Conservation (phyloP, 1,140 invertebrate species). For the Helicorthomorpha holstii region DNA sequence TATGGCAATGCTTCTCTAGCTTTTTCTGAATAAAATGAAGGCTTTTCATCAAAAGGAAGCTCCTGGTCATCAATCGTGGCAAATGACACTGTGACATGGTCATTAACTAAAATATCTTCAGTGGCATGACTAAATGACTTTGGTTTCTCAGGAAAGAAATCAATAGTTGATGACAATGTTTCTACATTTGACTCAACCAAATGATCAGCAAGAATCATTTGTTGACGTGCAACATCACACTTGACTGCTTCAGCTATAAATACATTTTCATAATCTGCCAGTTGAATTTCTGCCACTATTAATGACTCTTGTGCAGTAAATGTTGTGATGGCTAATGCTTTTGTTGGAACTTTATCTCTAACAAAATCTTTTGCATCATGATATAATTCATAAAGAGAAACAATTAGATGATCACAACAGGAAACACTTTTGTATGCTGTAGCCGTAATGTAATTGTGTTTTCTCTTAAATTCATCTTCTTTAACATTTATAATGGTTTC, state of each 20-base stretch:
- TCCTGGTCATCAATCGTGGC: too few species aligned
- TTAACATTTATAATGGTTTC: neutral
- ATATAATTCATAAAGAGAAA: neutral
- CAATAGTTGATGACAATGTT: neutral
- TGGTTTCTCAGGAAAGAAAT: too few species aligned
- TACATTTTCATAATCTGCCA: neutral
- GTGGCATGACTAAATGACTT: too few species aligned
- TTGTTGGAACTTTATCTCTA: neutral
- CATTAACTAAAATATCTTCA: too few species aligned
- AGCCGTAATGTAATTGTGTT: neutral
- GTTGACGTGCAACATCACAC: neutral
- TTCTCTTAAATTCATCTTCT: neutral
- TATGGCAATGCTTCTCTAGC: too few species aligned
- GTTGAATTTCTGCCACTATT: constrained; percentile 1
- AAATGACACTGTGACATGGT: too few species aligned
- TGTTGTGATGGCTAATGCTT: neutral
- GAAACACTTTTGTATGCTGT: neutral
- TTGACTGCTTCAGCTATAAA: too few species aligned
- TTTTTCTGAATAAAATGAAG: too few species aligned
- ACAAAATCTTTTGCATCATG: neutral
- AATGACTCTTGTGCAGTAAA: neutral
- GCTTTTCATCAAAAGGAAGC: too few species aligned
- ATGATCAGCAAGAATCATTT: neutral
- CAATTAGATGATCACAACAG: neutral
- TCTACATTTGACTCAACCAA: neutral